Percentiles rank a stretch among this genome's conserved stretches.
phyloP scores from a whole-genome alignment of 2,888 invertebrate species.

The Phortica okadai region DNA sequence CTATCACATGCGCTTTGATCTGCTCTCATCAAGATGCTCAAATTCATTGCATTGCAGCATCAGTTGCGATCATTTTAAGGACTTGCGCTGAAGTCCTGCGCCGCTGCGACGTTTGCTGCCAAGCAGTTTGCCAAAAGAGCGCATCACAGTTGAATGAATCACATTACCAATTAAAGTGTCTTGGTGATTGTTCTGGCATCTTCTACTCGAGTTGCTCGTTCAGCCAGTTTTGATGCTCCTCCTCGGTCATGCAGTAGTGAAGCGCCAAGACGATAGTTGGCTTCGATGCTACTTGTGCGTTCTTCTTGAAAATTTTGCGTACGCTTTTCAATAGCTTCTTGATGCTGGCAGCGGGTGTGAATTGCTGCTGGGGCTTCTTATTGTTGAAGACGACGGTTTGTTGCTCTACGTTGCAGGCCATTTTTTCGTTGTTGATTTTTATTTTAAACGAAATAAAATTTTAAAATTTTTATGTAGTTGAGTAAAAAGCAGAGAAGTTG shows the following conservation, averaged over 20 bases:
- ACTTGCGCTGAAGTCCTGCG: slow-evolving; percentile 3
- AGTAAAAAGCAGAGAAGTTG: slow-evolving; percentile 2
- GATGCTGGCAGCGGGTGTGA: slow-evolving; percentile 39
- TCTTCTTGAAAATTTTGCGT: slow-evolving; percentile 44
- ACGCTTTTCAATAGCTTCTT: slow-evolving; percentile 49
- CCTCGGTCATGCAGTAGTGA: slow-evolving; percentile 45
- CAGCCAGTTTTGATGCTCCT: slow-evolving; percentile 50
- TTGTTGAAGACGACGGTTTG: neutral
- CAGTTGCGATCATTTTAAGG: slow-evolving; percentile 4
- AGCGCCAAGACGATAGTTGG: slow-evolving; percentile 12
- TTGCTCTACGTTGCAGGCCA: slow-evolving; percentile 16
- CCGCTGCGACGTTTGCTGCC: neutral
- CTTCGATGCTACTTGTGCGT: neutral
- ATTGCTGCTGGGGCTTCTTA: neutral
- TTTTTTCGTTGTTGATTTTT: neutral
- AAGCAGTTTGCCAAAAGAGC: slow-evolving; percentile 4
- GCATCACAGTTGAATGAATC: slow-evolving; percentile 27
- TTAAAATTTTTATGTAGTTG: neutral
- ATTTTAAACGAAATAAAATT: neutral
- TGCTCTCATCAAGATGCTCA: neutral
- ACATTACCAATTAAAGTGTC: neutral
- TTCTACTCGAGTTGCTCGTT: slow-evolving; percentile 48
- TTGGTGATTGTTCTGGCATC: slow-evolving; percentile 1
- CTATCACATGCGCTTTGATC: slow-evolving; percentile 24
- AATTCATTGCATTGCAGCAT: neutral